Percentiles rank a stretch among this genome's conserved stretches.
Evolutionary conservation across 2,888 invertebrate species (phyloP).

Genomic region (Deilephila porcellus): DNA sequence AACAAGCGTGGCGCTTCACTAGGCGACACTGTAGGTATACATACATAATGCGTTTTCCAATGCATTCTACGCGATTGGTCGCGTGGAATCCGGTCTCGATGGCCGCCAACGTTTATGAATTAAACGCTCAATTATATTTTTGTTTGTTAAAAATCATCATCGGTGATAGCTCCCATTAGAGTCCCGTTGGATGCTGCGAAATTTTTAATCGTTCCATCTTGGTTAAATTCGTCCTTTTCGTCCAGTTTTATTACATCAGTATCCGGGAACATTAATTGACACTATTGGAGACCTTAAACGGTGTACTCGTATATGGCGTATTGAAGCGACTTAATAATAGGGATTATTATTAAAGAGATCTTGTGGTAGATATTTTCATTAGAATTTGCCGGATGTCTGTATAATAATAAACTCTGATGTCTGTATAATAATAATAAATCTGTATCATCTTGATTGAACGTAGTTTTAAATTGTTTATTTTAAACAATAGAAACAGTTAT

Average conservation of each 20-base stretch:
- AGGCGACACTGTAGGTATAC: constrained; percentile 28
- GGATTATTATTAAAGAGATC: too few species aligned
- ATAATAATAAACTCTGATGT: too few species aligned
- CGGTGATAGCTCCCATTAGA: background rate
- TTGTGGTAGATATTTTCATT: too few species aligned
- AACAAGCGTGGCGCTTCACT: constrained; percentile 5
- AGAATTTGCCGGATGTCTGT: too few species aligned
- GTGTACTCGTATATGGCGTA: too few species aligned
- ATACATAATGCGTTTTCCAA: constrained; percentile 60
- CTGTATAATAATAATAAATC: too few species aligned
- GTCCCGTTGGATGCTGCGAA: constrained; percentile 14
- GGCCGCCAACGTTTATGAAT: constrained; percentile 46
- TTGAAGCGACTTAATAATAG: too few species aligned
- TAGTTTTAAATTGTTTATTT: too few species aligned
- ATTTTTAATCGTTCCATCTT: background rate
- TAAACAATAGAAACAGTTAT: too few species aligned
- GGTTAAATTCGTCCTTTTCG: background rate
- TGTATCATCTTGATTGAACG: too few species aligned
- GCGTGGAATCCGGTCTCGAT: constrained; percentile 59
- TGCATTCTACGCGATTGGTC: constrained; percentile 64
- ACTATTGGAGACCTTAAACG: too few species aligned
- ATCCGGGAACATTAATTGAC: background rate
- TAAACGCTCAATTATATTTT: constrained; percentile 47
- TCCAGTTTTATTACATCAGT: background rate
- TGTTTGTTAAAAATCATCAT: constrained; percentile 34